Evolutionary conservation across 2,888 invertebrate genomes (phyloP), one percentile per base, ranked within the genome.

Genomic region (Zhuqinia jingwanae): DNA sequence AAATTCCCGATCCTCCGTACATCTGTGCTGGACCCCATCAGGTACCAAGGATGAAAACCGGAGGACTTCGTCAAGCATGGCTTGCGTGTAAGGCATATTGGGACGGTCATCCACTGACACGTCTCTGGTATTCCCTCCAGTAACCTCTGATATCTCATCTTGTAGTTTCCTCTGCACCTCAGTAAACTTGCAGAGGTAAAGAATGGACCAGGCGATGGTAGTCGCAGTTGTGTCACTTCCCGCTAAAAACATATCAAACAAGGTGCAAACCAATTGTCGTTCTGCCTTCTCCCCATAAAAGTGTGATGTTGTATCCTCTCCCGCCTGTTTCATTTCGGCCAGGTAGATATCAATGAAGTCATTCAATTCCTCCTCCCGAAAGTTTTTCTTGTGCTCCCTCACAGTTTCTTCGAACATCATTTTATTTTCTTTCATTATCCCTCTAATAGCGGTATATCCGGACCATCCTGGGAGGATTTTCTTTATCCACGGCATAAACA

Each of bases 1-100:
- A 47, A 88, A 63, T n/a, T 75, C 93, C 0, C 94, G 94, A 53
- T 94, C 93, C 11, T 91, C 92, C 89, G 93, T 90, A 0, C 94
- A 92, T 68, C 93, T 93, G 88, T 95, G 95, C 0, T 94, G 93
- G 0, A 95, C 93, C 45, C 94, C 93, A 0, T 95, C 92, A 0
- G 95, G 95, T 1, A 95, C 94, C 11, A 95, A 89, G 0, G 95
- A 94, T 87, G 95, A 94, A 60, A 92, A 93, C 82, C 95, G 92
- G 92, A 95, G 91, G 11, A 92, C 92, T 91, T 95, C 95, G 0
- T 95, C 93, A 17, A 95, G 91, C 22, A 94, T 93, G 0, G 95
- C 94, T 91, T 95, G 95, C 0, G 94, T 94, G 88, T 94, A 95
- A 0, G 94, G 94, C 92, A 95, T 92, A 77, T 83, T 70, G 27